These are phyloP conservation scores for Terebella lapidaria DNA, from an alignment of 2,888 invertebrate species.

Conservation along the genomic window DNA sequence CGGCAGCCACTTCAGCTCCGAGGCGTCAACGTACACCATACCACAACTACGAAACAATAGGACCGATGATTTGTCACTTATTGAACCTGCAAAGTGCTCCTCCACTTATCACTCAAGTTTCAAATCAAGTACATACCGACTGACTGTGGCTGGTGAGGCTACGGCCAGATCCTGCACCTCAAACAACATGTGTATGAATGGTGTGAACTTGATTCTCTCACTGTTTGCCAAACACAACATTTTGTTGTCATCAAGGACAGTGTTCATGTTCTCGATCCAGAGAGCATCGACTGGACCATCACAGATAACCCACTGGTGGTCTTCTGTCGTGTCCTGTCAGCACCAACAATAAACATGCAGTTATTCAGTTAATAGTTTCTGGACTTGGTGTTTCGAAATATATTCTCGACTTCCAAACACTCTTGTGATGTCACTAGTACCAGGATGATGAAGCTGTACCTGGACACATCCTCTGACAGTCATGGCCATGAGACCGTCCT, in stretches of 20 bases:
- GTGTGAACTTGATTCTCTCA: conserved; percentile 81
- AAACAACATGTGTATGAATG: conserved; percentile 84
- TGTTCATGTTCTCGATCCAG: conserved; percentile 92
- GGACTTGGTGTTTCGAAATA: no score
- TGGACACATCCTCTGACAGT: conserved; percentile 63
- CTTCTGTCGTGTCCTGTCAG: conserved; percentile 48
- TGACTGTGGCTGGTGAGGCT: conserved; percentile 87
- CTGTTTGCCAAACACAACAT: conserved; percentile 88
- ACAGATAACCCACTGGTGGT: conserved; percentile 87
- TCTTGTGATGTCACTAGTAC: no score
- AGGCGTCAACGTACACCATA: conserved; percentile 86
- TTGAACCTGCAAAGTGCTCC: no score
- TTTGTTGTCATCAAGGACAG: conserved; percentile 87
- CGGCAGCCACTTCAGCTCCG: conserved; percentile 76
- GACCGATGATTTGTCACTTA: no score
- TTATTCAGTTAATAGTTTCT: no score
- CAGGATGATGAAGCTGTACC: no score
- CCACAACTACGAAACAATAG: conserved; percentile 57
- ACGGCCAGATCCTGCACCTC: conserved; percentile 72
- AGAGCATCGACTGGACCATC: conserved; percentile 87
- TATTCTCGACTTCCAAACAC: no score
- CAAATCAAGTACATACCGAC: conserved; percentile 53
- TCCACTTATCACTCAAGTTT: no score
- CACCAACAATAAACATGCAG: neutral
- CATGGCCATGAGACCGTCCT: conserved; percentile 76